A percentile compares a stretch with the other conserved stretches of the same genome.
Evolutionary conservation across 2,888 invertebrate species (phyloP).

Genomic region (Melinaea marsaeus): DNA sequence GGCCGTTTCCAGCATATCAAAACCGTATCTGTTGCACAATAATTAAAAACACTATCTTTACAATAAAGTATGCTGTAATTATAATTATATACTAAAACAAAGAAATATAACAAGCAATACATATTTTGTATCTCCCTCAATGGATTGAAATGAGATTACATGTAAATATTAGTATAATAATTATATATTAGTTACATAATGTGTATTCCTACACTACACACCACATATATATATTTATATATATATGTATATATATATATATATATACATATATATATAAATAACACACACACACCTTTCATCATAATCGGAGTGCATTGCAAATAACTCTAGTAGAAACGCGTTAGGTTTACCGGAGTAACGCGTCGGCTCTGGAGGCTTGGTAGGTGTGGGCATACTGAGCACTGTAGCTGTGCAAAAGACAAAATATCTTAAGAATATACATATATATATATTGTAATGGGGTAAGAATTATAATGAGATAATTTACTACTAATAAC

Average conservation of each 20-base stretch:
- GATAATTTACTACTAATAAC: no score
- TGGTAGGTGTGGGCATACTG: conserved; percentile 8
- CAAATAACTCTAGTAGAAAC: conserved; percentile 80
- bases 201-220: no score
- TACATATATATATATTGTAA: not conserved
- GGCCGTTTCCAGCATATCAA: conserved; percentile 78
- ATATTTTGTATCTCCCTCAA: no score
- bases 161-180: no score
- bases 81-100: no score
- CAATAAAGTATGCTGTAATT: not conserved
- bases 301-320: conserved; percentile 74
- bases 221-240: no score
- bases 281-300: conserved; percentile 55
- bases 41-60: conserved; percentile 15
- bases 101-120: not conserved
- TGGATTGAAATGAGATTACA: no score
- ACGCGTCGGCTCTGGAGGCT: conserved; percentile 43
- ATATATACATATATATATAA: no score
- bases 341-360: conserved; percentile 76
- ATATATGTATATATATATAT: no score
- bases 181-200: no score
- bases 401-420: conserved; percentile 9
- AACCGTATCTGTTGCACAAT: conserved; percentile 50
- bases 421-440: not conserved
- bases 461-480: no score